phyloP scores from a whole-genome alignment of 2,888 invertebrate species.

The Crematogaster levior region DNA sequence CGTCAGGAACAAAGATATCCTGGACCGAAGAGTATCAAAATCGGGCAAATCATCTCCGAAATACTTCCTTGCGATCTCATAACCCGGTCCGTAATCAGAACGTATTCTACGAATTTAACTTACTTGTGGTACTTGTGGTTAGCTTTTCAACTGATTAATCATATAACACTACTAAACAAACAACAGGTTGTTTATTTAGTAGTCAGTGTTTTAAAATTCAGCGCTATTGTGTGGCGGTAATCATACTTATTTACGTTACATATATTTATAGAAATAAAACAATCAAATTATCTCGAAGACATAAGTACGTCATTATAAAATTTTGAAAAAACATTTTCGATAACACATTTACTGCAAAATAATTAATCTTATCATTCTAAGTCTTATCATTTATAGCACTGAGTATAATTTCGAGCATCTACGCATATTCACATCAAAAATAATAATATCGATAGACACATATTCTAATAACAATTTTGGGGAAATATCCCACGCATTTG shows the following conservation, averaged over 20 bases:
- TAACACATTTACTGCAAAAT: background rate
- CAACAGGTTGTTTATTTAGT: background rate
- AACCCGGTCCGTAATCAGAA: slow-evolving; percentile 56
- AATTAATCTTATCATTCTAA: slow-evolving; percentile 5
- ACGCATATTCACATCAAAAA: slow-evolving; percentile 16
- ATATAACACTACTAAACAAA: no score
- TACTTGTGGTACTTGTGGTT: no score
- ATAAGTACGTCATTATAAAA: background rate
- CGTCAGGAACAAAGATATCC: slow-evolving; percentile 86
- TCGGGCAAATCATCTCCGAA: slow-evolving; percentile 80
- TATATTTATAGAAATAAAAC: background rate
- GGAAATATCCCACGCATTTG: background rate
- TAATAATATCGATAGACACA: background rate
- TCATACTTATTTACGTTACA: background rate
- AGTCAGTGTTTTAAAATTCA: background rate
- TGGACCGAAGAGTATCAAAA: slow-evolving; percentile 84
- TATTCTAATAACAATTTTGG: slow-evolving; percentile 29
- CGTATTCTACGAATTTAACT: slow-evolving; percentile 47
- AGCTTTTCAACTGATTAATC: no score
- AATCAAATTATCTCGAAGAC: background rate
- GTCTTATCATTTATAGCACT: no score
- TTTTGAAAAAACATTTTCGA: background rate
- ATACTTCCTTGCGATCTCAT: slow-evolving; percentile 70
- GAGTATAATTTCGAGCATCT: slow-evolving; percentile 13
- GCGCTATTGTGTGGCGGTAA: background rate